A percentile compares a stretch with the other conserved stretches of the same genome.
Evolutionary conservation across 2,113 vertebrate species (phyloP).

Genomic region (Rhipidura dahli): DNA sequence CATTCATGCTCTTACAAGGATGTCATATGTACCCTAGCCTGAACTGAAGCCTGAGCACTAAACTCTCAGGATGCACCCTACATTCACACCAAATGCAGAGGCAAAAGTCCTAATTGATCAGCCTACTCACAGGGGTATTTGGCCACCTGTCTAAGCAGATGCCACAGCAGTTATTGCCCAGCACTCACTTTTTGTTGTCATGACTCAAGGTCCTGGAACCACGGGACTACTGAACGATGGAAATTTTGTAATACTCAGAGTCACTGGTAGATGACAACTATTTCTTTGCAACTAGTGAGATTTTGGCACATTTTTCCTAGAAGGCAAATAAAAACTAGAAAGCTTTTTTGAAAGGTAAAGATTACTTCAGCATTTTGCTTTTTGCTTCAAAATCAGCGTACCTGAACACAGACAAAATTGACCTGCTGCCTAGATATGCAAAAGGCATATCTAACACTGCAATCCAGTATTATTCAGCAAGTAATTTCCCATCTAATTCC

Average conservation of each 20-base stretch:
- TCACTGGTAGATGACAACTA: not conserved
- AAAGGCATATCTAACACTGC: not conserved
- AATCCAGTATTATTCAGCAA: not conserved
- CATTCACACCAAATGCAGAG: not conserved
- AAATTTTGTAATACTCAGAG: not conserved
- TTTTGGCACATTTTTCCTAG: not conserved
- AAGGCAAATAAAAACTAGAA: not conserved
- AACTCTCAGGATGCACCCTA: not conserved
- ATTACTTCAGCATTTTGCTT: not conserved
- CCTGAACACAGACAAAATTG: not conserved
- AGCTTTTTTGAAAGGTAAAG: not conserved
- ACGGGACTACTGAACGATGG: not conserved
- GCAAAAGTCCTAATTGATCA: not conserved
- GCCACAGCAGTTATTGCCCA: not conserved
- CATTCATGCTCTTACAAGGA: not conserved
- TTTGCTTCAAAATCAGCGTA: not conserved
- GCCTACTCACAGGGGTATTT: not conserved
- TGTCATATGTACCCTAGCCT: not conserved
- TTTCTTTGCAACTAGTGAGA: not conserved
- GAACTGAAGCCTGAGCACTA: not conserved
- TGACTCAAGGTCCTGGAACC: not conserved
- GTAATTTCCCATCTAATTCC: not conserved
- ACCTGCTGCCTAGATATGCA: not conserved
- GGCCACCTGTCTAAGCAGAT: not conserved
- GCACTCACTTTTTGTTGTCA: no score